Evolutionary conservation across 1,140 invertebrate species (phyloP), one percentile per base, ranked within the genome.

Genomic region (Yoshiicerus persimilis): DNA sequence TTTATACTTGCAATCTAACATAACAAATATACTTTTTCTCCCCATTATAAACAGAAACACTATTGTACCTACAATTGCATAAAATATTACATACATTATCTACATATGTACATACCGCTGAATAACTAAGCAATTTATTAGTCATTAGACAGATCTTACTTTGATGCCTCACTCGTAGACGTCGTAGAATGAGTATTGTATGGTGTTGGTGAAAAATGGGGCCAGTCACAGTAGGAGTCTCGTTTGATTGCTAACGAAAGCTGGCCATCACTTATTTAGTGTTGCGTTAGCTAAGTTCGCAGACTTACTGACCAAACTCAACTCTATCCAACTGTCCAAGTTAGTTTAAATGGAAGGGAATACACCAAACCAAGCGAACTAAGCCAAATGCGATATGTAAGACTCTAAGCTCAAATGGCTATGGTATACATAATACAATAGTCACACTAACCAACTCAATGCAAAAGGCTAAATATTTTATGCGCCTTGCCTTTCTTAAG

Each of bases 181-280:
- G 20, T 56, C n/a, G 47, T 70, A 70, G 66, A 34, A 32, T 80
- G 23, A 25, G 2, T 25, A 27, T 80, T 80, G 20, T 5, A n/a
- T 38, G n/a, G 4, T 36, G 11, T 38, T 30, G 32, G 75, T 80
- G 75, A 80, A 38, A 80, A 80, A 80, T 80, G 75, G 75, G 75
- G 75, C 75, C 75, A 80, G 34, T 20, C 75, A 80, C 75, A 80
- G 75, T 80, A 36, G 75, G 75, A 80, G 75, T 80, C 75, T n/a
- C 20, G 20, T 56, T 56, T 38, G 34, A 80, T 80, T 80, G 75
- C 75, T 34, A 30, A 32, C 30, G 10, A 34, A 80, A 80, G 32
- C 75, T 80, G 30, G 25, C 66, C 66, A 70, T 70, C 66, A 70
- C 27, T 70, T 70, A 70, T 70, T 70, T 70, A 70, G 3, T 70